phyloP scores from a whole-genome alignment of 2,797 vertebrate genomes.

The Pitangus sulphuratus region DNA sequence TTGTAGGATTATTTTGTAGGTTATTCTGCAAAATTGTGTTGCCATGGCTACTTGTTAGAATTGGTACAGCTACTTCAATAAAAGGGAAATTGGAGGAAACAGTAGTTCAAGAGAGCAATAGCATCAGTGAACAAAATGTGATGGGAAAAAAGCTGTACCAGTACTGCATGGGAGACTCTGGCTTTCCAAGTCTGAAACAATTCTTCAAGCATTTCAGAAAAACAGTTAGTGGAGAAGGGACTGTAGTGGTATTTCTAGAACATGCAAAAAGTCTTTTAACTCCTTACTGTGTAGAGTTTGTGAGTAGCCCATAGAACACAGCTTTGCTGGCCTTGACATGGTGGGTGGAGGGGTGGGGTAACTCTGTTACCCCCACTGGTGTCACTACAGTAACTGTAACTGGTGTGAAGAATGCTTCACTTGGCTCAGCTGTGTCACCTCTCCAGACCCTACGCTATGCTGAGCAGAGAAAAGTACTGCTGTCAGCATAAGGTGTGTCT shows the following conservation, averaged over 20 bases:
- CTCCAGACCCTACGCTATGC: neutral
- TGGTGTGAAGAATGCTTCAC: neutral
- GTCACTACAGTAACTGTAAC: neutral
- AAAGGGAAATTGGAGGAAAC: conserved; percentile 40
- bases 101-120: conserved; percentile 34
- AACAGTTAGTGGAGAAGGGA: neutral
- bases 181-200: neutral
- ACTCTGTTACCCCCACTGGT: accelerated
- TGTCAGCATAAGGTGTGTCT: neutral
- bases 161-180: neutral
- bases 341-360: neutral
- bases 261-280: neutral
- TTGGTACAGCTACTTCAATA: conserved; percentile 21
- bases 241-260: neutral
- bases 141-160: neutral
- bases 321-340: neutral
- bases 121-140: conserved; percentile 3
- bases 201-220: neutral
- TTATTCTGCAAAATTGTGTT: conserved; percentile 58
- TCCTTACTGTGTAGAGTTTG: neutral
- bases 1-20: conserved; percentile 46
- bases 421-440: neutral
- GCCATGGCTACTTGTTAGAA: conserved; percentile 54
- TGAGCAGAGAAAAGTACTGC: neutral
- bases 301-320: neutral